phyloP scores from a whole-genome alignment of 2,888 invertebrate species.

The Heliconius cydno region DNA sequence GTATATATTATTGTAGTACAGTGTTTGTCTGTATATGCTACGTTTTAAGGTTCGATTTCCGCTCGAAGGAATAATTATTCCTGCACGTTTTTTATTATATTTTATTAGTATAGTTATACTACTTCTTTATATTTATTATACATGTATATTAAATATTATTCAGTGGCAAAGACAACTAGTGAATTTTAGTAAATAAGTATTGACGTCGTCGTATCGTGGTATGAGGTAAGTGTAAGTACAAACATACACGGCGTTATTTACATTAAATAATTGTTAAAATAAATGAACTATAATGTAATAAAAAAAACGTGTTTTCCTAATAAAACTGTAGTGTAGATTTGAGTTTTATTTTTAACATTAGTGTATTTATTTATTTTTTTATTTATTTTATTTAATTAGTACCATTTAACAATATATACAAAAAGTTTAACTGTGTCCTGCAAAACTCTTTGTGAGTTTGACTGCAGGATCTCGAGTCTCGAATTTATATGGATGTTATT shows the following conservation, averaged over 20 bases:
- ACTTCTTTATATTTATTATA: background rate
- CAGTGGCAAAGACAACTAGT: background rate
- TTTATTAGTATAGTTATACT: background rate
- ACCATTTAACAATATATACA: no score
- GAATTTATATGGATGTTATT: background rate
- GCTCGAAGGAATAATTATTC: background rate
- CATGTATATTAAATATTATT: background rate
- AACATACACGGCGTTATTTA: conserved; percentile 69
- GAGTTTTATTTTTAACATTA: conserved; percentile 60
- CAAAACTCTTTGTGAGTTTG: no score
- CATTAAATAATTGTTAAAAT: conserved; percentile 72
- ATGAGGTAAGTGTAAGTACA: conserved; percentile 61
- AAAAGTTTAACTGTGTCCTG: no score
- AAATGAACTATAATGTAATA: conserved; percentile 74
- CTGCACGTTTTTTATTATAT: no score
- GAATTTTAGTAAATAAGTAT: conserved; percentile 11
- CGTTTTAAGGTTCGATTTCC: background rate
- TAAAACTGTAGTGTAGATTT: conserved; percentile 72
- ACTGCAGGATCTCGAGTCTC: no score
- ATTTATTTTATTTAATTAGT: no score
- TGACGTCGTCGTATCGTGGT: conserved; percentile 11
- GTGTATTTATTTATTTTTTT: background rate
- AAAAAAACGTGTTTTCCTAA: conserved; percentile 77
- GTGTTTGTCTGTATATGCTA: no score
- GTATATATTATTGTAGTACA: background rate